Conservation (phyloP, 2,888 invertebrate genomes). For the Melanophora roralis region DNA sequence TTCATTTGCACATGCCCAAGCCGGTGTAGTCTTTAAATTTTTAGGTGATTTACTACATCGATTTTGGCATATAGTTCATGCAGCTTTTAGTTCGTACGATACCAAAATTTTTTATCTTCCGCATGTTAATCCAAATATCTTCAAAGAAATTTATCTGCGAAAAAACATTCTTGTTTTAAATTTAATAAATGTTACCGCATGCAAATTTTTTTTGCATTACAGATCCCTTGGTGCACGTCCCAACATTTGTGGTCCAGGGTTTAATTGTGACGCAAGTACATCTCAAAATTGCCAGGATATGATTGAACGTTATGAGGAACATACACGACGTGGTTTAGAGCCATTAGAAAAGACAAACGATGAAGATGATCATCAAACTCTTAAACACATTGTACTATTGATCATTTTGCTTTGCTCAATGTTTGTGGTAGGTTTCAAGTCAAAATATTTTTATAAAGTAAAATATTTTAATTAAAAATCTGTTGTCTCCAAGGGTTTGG, state of each 20-base stretch:
- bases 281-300: slow-evolving; percentile 78
- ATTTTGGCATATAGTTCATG: no score
- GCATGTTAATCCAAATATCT: no score
- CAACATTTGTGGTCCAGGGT: slow-evolving; percentile 78
- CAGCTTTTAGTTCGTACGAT: no score
- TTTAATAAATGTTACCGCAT: no score
- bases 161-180: no score
- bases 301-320: slow-evolving; percentile 79
- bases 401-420: slow-evolving; percentile 89
- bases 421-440: slow-evolving; percentile 88
- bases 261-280: slow-evolving; percentile 78
- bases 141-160: no score
- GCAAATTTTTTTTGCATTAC: neutral
- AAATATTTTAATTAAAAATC: slow-evolving; percentile 24
- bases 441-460: slow-evolving; percentile 5
- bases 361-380: slow-evolving; percentile 83
- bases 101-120: no score
- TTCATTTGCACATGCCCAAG: no score
- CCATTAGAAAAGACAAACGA: slow-evolving; percentile 79
- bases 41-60: no score
- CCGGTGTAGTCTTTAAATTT: no score
- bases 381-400: slow-evolving; percentile 89
- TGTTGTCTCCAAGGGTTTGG: slow-evolving; percentile 82
- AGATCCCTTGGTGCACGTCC: slow-evolving; percentile 66
- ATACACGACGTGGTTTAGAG: slow-evolving; percentile 78